A percentile compares a stretch with the other conserved stretches of the same genome.
Conservation (phyloP, 2,888 invertebrate genomes). For the Villa cingulata region DNA sequence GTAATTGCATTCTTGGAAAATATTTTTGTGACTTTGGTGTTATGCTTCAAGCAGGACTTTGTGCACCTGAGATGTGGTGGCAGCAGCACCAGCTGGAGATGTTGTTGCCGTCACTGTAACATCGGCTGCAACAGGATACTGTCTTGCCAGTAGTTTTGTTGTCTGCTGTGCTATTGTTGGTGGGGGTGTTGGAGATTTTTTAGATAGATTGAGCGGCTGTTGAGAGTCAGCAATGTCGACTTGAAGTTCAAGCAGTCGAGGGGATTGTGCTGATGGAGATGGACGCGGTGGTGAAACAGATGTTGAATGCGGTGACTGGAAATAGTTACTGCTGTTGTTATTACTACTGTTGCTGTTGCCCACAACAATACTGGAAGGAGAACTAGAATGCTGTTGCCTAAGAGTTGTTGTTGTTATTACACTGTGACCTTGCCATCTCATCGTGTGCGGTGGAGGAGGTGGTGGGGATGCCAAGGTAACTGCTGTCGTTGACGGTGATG, state of each 20-base stretch:
- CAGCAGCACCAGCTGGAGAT: conserved; percentile 2
- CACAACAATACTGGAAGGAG: conserved; percentile 32
- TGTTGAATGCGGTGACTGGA: conserved; percentile 36
- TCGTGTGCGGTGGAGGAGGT: conserved; percentile 28
- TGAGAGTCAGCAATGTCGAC: conserved; percentile 69
- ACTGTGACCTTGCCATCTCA: conserved; percentile 38
- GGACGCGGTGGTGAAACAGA: conserved; percentile 37
- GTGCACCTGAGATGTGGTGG: conserved; percentile 30
- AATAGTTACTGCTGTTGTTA: conserved; percentile 32
- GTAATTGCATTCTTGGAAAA: no score
- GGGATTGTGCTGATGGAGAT: conserved; percentile 31
- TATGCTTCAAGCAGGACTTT: conserved; percentile 52
- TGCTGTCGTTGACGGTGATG: conserved; percentile 30
- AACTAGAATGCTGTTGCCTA: neutral
- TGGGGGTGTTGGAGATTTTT: conserved; percentile 66
- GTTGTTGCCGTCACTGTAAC: conserved; percentile 32
- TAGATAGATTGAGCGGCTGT: conserved; percentile 79
- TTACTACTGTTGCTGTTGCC: conserved; percentile 19
- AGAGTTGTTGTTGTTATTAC: conserved; percentile 45
- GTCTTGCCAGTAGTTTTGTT: conserved; percentile 22
- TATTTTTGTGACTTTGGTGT: conserved; percentile 20
- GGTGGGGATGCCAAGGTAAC: conserved; percentile 23
- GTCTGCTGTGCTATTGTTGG: conserved; percentile 31
- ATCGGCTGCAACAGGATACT: conserved; percentile 33
- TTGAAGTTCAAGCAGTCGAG: conserved; percentile 58